Conservation (phyloP, 2,888 invertebrate genomes). For the Lasioglossum leucozonium region DNA sequence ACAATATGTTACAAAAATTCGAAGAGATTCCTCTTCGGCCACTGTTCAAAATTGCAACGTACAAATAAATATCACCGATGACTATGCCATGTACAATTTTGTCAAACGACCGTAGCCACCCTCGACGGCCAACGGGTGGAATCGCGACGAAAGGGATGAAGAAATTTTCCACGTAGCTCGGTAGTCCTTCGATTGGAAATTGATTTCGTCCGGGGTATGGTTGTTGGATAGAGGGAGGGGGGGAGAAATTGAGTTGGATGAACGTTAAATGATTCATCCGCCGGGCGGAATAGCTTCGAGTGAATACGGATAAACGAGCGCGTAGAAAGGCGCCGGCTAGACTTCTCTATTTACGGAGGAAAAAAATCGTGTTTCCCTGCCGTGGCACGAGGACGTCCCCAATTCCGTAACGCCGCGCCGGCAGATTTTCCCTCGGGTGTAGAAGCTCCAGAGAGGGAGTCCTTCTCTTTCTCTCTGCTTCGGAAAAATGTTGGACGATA, state of each 20-base stretch:
- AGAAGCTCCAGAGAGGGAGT: neutral
- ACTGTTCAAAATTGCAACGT: too few species aligned
- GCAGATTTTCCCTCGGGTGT: slow-evolving; percentile 24
- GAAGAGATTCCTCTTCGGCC: too few species aligned
- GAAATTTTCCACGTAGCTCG: neutral
- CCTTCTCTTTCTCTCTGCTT: too few species aligned
- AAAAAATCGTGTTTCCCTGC: slow-evolving; percentile 4
- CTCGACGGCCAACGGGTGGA: neutral
- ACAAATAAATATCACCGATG: neutral
- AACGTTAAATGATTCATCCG: slow-evolving; percentile 18
- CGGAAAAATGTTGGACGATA: slow-evolving; percentile 5
- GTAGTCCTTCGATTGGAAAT: neutral
- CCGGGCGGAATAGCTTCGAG: neutral
- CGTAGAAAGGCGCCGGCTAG: slow-evolving; percentile 2
- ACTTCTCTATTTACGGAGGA: slow-evolving; percentile 24
- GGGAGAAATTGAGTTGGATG: slow-evolving; percentile 4
- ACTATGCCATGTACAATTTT: neutral
- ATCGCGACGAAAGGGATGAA: neutral
- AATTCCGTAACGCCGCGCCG: slow-evolving; percentile 7
- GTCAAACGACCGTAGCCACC: neutral
- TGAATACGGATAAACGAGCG: slow-evolving; percentile 30
- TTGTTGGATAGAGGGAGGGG: neutral
- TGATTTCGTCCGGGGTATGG: neutral
- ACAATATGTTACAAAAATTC: too few species aligned
- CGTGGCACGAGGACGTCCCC: slow-evolving; percentile 9